phyloP scores from a whole-genome alignment of 2,797 vertebrate genomes.

The Chelon labrosus region DNA sequence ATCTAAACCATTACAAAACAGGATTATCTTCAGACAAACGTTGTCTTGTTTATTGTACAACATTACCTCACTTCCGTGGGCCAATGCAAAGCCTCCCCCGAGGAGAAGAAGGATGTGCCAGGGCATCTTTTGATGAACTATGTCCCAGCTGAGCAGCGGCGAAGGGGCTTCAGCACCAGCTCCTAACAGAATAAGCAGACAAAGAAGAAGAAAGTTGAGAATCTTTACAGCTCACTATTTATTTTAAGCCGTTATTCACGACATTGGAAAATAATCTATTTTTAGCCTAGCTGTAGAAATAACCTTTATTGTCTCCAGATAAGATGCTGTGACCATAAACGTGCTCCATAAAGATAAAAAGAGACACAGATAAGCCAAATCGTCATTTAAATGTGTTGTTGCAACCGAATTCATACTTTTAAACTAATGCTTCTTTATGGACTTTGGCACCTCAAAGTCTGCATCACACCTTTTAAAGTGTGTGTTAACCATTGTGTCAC shows the following conservation, averaged over 20 bases:
- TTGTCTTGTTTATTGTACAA: neutral
- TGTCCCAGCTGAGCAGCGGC: slow-evolving; percentile 81
- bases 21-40: neutral
- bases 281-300: neutral
- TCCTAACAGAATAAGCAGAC: slow-evolving; percentile 21
- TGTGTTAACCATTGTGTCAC: slow-evolving; percentile 71
- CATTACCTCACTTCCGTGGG: slow-evolving; percentile 89
- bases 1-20: neutral
- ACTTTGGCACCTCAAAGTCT: slow-evolving; percentile 58
- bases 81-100: slow-evolving; percentile 91
- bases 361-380: neutral
- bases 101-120: slow-evolving; percentile 90
- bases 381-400: slow-evolving; percentile 2
- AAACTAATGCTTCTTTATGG: slow-evolving; percentile 17
- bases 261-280: neutral
- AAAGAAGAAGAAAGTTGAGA: neutral
- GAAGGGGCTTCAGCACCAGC: slow-evolving; percentile 25
- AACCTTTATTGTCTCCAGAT: slow-evolving; percentile 32
- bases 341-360: slow-evolving; percentile 10
- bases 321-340: slow-evolving; percentile 15
- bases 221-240: neutral
- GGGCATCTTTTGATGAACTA: slow-evolving; percentile 87
- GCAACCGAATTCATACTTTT: slow-evolving; percentile 11
- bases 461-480: slow-evolving; percentile 32
- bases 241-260: neutral